Evolutionary conservation across 2,797 vertebrate species (phyloP).

Genomic region (Chelon labrosus): DNA sequence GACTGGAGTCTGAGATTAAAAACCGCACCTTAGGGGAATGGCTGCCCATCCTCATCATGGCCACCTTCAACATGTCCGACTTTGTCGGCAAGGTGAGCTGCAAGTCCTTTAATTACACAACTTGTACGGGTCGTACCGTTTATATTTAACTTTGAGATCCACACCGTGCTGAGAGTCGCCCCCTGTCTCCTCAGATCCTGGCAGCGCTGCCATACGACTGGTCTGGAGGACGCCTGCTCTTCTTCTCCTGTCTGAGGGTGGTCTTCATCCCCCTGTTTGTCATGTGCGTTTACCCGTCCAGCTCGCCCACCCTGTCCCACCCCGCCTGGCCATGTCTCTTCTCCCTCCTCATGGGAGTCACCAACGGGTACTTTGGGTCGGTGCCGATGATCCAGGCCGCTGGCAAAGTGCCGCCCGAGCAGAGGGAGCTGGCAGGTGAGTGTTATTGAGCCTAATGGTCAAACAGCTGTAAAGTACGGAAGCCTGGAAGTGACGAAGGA

Average conservation of each 20-base stretch:
- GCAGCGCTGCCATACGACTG: conserved; percentile 95
- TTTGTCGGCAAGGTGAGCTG: conserved; percentile 95
- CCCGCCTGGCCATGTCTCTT: conserved; percentile 98
- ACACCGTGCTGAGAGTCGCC: background rate
- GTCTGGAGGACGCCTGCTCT: conserved; percentile 91
- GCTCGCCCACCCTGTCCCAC: conserved; percentile 89
- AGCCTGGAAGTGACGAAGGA: too few species aligned
- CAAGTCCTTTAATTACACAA: background rate
- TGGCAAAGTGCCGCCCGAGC: conserved; percentile 92
- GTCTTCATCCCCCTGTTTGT: conserved; percentile 98
- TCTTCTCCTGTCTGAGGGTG: conserved; percentile 92
- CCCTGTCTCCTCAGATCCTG: conserved; percentile 87
- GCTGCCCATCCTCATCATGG: conserved; percentile 99
- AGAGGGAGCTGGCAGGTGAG: conserved; percentile 96
- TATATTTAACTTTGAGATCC: too few species aligned
- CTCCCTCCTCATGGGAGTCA: conserved; percentile 97
- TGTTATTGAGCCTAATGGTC: background rate
- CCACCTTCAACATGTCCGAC: conserved; percentile 97
- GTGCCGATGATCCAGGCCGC: conserved; percentile 98
- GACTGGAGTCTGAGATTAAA: conserved; percentile 95
- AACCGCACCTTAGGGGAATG: conserved; percentile 92
- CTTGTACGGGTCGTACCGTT: too few species aligned
- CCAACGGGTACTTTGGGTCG: conserved; percentile 96
- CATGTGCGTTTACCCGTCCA: conserved; percentile 93
- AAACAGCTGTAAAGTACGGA: too few species aligned